A percentile compares a stretch with the other conserved stretches of the same genome.
Conservation (phyloP, 2,113 vertebrate species). For the Danionella cerebrum region DNA sequence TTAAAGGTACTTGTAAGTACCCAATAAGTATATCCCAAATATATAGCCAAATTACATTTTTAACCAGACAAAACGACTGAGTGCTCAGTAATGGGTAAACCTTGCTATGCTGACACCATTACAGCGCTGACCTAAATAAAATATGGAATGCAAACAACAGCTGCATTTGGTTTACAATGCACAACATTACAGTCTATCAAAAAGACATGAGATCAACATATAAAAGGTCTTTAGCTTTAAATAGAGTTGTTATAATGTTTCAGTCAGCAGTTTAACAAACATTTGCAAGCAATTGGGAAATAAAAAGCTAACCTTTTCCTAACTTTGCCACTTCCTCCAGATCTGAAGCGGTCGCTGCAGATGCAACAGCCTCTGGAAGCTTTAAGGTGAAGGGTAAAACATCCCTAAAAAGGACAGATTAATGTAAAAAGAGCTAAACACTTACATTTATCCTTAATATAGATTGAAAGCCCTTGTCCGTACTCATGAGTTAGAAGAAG, state of each 20-base stretch:
- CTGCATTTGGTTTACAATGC: not conserved
- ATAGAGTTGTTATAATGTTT: not conserved
- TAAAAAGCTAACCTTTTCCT: conserved; percentile 62
- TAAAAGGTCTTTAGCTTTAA: not conserved
- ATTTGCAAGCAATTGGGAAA: not conserved
- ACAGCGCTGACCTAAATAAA: not conserved
- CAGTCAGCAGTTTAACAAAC: conserved; percentile 1
- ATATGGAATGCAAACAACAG: not conserved
- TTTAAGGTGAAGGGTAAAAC: conserved; percentile 88
- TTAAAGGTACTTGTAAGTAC: too few relatives aligned
- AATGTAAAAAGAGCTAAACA: not conserved
- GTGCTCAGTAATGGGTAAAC: not conserved
- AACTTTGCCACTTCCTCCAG: conserved; percentile 80
- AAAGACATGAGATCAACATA: not conserved
- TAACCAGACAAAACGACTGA: not conserved
- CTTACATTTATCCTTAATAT: not conserved
- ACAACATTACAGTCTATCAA: not conserved
- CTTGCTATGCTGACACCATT: not conserved
- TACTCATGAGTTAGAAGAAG: not conserved
- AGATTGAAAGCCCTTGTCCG: not conserved
- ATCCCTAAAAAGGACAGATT: conserved; percentile 62
- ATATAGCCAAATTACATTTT: not conserved
- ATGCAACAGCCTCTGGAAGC: conserved; percentile 75
- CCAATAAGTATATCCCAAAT: not conserved
- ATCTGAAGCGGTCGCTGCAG: conserved; percentile 75